Evolutionary conservation across 2,797 vertebrate genomes (phyloP).

Genomic region (Rhinoraja longicauda): DNA sequence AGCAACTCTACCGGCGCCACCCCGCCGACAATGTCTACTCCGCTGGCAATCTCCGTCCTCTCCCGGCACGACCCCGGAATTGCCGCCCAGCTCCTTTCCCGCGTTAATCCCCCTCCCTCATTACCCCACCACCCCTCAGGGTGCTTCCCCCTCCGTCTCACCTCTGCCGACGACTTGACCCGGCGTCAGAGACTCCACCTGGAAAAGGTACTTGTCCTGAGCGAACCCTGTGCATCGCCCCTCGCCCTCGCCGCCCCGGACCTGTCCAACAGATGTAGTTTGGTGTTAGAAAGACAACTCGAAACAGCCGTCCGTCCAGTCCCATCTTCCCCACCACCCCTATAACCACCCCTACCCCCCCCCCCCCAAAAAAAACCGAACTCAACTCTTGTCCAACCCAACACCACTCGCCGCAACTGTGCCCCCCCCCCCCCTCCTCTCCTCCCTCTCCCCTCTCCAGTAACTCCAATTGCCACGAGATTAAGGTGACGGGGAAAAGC

Average conservation of each 20-base stretch:
- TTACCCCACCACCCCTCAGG: background rate
- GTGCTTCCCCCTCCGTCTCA: background rate
- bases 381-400: too few relatives aligned
- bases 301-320: background rate
- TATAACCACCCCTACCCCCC: too few relatives aligned
- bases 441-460: too few relatives aligned
- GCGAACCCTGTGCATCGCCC: background rate
- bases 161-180: background rate
- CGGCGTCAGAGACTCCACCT: background rate
- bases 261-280: background rate
- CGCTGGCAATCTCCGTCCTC: background rate
- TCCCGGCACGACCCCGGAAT: too few relatives aligned
- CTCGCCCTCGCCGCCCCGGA: background rate
- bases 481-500: too few relatives aligned
- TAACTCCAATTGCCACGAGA: too few relatives aligned
- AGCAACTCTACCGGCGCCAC: too few relatives aligned
- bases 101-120: background rate
- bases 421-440: too few relatives aligned
- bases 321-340: background rate
- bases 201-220: background rate
- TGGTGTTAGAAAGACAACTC: background rate
- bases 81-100: background rate
- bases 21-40: background rate
- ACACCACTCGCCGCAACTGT: too few relatives aligned
- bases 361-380: background rate